phyloP scores from a whole-genome alignment of 2,113 vertebrate genomes.

The Seriola dumerili region DNA sequence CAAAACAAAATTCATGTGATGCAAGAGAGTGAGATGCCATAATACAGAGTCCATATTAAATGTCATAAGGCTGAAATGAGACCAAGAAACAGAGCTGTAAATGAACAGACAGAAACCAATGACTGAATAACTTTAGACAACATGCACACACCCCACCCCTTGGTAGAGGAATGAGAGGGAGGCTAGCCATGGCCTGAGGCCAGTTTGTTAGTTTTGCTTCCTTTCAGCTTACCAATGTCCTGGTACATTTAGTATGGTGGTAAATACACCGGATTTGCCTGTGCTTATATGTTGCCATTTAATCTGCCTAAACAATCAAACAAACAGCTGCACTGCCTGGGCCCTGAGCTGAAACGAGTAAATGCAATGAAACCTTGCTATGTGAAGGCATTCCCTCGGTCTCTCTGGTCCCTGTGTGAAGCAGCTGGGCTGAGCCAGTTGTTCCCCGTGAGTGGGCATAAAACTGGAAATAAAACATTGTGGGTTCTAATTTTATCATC shows the following conservation, averaged over 20 bases:
- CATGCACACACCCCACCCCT: slow-evolving; percentile 33
- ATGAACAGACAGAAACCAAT: slow-evolving; percentile 25
- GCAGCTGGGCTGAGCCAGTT: slow-evolving; percentile 53
- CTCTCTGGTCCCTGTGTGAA: slow-evolving; percentile 35
- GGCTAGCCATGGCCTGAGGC: slow-evolving; percentile 38
- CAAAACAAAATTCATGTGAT: slow-evolving; percentile 39
- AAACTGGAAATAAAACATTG: slow-evolving; percentile 81
- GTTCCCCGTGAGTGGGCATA: slow-evolving; percentile 69
- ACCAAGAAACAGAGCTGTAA: slow-evolving; percentile 1
- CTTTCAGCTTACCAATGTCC: slow-evolving; percentile 44
- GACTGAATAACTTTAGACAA: slow-evolving; percentile 15
- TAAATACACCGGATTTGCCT: slow-evolving; percentile 48
- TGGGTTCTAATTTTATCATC: slow-evolving; percentile 80
- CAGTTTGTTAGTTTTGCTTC: slow-evolving; percentile 51
- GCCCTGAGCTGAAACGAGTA: slow-evolving; percentile 20
- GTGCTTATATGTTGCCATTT: slow-evolving; percentile 45
- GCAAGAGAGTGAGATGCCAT: neutral
- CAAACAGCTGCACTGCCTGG: slow-evolving; percentile 1
- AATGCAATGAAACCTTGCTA: slow-evolving; percentile 34
- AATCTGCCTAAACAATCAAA: slow-evolving; percentile 49
- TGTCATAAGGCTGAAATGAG: slow-evolving; percentile 25
- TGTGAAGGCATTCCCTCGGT: slow-evolving; percentile 42
- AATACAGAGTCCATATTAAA: slow-evolving; percentile 33
- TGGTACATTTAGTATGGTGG: slow-evolving; percentile 28
- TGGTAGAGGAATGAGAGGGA: slow-evolving; percentile 21